Evolutionary conservation across 2,113 vertebrate genomes (phyloP).

Genomic region (Cochlearius cochlearius): DNA sequence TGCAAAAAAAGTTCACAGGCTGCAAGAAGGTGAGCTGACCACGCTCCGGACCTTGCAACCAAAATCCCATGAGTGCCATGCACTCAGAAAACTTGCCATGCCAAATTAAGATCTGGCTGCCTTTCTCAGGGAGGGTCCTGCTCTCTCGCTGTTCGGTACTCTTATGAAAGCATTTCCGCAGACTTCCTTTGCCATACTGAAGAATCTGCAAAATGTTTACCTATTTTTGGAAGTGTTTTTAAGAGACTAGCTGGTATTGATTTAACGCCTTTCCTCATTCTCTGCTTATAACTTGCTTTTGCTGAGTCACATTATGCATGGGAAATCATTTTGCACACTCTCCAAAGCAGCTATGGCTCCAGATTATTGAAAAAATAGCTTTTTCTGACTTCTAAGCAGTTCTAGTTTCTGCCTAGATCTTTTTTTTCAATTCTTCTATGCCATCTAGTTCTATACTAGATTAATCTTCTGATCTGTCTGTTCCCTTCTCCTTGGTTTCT

Average conservation of each 20-base stretch:
- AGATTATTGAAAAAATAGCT: not conserved
- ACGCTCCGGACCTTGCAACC: not conserved
- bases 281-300: not conserved
- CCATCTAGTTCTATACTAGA: not conserved
- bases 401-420: not conserved
- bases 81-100: not conserved
- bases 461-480: not conserved
- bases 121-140: not conserved
- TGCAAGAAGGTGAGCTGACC: not conserved
- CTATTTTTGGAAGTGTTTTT: not conserved
- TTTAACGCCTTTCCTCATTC: not conserved
- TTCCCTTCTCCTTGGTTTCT: not conserved
- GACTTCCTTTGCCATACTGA: not conserved
- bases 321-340: not conserved
- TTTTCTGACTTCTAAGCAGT: not conserved
- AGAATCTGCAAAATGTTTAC: not conserved
- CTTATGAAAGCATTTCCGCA: not conserved
- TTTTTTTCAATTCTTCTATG: not conserved
- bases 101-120: not conserved
- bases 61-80: not conserved
- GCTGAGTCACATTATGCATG: conserved; percentile 14
- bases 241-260: not conserved
- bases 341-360: not conserved
- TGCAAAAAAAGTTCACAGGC: not conserved
- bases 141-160: not conserved